Percentiles rank a stretch among this genome's conserved stretches.
Evolutionary conservation across 2,797 vertebrate species (phyloP).

Genomic region (Heliangelus exortis): DNA sequence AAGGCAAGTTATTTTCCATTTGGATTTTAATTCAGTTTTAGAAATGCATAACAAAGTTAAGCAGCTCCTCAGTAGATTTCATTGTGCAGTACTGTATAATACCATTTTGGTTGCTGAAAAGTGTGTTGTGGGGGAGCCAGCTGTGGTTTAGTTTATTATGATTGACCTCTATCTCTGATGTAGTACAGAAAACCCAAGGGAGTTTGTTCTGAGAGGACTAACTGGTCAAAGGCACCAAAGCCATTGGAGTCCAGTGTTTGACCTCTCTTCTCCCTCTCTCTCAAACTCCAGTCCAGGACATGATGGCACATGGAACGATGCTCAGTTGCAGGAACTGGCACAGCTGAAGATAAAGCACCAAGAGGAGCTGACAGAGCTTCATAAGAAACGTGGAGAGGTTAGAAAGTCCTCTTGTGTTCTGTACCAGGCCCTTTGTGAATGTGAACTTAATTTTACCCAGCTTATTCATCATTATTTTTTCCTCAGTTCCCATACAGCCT

Average conservation of each 20-base stretch:
- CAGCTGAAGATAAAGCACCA: conserved; percentile 94
- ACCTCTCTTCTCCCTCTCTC: not conserved
- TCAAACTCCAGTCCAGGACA: conserved; percentile 78
- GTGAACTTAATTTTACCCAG: not conserved
- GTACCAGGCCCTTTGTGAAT: not conserved
- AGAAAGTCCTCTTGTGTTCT: not conserved
- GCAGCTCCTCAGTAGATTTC: not conserved
- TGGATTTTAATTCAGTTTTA: not conserved
- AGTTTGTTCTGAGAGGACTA: not conserved
- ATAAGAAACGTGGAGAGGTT: conserved; percentile 98
- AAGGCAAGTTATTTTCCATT: not conserved
- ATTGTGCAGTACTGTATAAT: not conserved
- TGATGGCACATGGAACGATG: conserved; percentile 83
- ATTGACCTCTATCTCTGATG: not conserved
- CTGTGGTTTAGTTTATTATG: not conserved
- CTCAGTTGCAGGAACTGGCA: conserved; percentile 91
- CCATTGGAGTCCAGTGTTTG: not conserved
- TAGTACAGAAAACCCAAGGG: not conserved
- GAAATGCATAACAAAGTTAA: not conserved
- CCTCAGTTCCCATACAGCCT: not conserved
- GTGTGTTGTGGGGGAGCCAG: not conserved
- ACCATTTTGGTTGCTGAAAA: not conserved
- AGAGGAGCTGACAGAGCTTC: conserved; percentile 94
- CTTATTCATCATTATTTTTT: not conserved
- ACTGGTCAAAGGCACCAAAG: not conserved